Conservation (phyloP, 2,888 invertebrate genomes). For the Hemithea aestivaria region DNA sequence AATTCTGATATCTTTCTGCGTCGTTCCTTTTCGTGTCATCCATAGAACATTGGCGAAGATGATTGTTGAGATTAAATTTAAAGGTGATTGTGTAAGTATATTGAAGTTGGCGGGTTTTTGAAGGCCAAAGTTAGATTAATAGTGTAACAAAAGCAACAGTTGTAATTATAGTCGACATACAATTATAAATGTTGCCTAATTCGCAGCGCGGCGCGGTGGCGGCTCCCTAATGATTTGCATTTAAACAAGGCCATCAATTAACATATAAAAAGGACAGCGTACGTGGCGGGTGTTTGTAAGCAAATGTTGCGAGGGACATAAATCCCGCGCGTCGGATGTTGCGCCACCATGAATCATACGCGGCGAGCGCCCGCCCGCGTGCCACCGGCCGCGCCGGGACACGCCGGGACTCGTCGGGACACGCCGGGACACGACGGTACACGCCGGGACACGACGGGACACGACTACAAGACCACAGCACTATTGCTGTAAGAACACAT, state of each 20-base stretch:
- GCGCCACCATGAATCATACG: slow-evolving; percentile 27
- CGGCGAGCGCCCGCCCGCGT: slow-evolving; percentile 4
- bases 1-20: slow-evolving; percentile 8
- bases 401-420: no score
- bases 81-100: no score
- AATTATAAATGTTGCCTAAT: background rate
- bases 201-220: no score
- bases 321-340: slow-evolving; percentile 34
- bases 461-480: no score
- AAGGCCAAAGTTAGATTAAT: slow-evolving; percentile 1
- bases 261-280: slow-evolving; percentile 29
- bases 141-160: slow-evolving; percentile 12
- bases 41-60: background rate
- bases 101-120: no score
- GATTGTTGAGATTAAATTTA: background rate
- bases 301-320: slow-evolving; percentile 32
- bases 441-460: no score
- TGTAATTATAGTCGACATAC: slow-evolving; percentile 6
- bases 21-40: background rate
- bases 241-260: slow-evolving; percentile 30
- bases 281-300: slow-evolving; percentile 25
- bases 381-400: slow-evolving; percentile 9
- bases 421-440: no score
- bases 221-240: slow-evolving; percentile 25
- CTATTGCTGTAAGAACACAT: no score